Conservation (phyloP, 2,888 invertebrate genomes). For the Aporophyla lueneburgensis region DNA sequence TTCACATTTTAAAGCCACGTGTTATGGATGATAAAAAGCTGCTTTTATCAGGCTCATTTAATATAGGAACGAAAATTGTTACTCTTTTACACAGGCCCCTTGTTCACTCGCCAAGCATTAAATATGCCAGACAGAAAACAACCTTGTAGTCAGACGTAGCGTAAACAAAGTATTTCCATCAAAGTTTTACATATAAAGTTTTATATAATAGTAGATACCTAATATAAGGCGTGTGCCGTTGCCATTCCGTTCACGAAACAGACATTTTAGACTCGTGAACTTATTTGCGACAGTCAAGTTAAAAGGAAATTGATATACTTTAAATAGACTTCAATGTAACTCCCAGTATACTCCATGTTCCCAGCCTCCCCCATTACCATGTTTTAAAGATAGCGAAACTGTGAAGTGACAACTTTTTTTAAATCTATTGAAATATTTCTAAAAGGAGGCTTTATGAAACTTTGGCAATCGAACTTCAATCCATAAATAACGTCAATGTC, state of each 20-base stretch:
- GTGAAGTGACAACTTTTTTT: not conserved
- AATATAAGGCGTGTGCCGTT: conserved; percentile 7
- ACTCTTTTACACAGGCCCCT: not conserved
- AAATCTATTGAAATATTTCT: not conserved
- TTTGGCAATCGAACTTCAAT: conserved; percentile 21
- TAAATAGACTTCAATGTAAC: conserved; percentile 20
- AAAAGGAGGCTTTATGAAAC: not conserved
- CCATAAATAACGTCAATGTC: conserved; percentile 19
- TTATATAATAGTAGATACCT: not conserved
- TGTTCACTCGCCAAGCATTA: not conserved
- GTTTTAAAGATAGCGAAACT: conserved; percentile 4
- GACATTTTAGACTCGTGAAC: conserved; percentile 19
- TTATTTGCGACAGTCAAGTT: conserved; percentile 16
- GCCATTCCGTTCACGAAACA: conserved; percentile 19
- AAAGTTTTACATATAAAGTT: conserved; percentile 12
- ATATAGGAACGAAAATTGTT: not conserved
- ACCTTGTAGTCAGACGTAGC: not conserved
- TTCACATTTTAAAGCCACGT: not conserved
- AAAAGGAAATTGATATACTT: conserved; percentile 30
- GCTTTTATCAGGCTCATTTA: not conserved
- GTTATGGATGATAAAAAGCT: not conserved
- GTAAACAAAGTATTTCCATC: conserved; percentile 33
- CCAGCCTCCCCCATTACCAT: not conserved
- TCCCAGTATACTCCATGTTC: not conserved
- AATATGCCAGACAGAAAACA: conserved; percentile 17